Evolutionary conservation across 92 coral and sea anemone species (phyloP).

Genomic region (Siderastrea siderea): DNA sequence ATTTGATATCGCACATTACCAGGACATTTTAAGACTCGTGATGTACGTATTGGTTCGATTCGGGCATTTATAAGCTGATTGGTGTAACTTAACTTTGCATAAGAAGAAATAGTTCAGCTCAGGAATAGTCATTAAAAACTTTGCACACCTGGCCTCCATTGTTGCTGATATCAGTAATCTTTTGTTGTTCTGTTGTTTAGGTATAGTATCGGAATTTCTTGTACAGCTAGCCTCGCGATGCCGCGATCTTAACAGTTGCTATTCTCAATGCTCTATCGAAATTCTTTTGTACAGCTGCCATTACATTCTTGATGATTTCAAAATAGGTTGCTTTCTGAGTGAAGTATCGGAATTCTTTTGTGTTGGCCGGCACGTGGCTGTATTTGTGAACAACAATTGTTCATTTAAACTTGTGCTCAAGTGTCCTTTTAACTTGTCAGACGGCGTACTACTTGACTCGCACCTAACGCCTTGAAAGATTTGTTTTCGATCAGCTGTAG

Average conservation of each 20-base stretch:
- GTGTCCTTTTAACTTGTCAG: constrained; percentile 13
- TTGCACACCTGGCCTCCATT: no score
- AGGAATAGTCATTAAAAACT: no score
- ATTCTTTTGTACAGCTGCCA: constrained; percentile 1
- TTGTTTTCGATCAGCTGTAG: constrained; percentile 11
- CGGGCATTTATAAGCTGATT: no score
- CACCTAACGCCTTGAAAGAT: neutral
- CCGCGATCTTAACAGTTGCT: neutral
- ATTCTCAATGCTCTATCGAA: neutral
- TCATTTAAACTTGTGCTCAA: constrained; percentile 23
- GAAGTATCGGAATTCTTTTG: constrained; percentile 51
- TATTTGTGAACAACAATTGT: constrained; percentile 20
- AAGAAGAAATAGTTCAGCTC: no score
- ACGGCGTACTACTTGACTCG: neutral
- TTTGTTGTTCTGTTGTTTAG: no score
- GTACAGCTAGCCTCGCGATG: neutral
- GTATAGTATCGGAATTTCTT: no score
- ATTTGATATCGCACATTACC: no score
- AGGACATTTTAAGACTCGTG: no score
- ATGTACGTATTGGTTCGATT: no score
- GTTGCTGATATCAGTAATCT: no score
- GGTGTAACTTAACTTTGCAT: no score
- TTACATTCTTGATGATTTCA: neutral
- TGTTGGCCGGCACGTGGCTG: constrained; percentile 18
- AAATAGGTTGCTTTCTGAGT: neutral